Conservation (phyloP, 2,888 invertebrate species). For the Morpho helenor region DNA sequence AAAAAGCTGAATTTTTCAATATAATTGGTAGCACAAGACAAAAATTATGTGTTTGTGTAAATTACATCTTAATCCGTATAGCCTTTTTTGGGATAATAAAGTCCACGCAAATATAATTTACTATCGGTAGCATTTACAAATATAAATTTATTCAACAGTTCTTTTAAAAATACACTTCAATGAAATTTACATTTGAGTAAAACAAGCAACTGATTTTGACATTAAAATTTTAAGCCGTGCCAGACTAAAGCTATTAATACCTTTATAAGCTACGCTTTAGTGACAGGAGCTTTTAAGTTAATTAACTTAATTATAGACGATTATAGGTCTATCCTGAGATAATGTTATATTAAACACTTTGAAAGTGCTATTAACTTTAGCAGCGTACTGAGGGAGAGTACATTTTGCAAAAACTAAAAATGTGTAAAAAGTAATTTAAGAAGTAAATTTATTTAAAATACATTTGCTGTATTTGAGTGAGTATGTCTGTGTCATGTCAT, state of each 20-base stretch:
- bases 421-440: neutral
- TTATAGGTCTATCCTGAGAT: constrained; percentile 3
- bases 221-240: constrained; percentile 7
- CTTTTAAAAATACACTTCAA: neutral
- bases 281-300: constrained; percentile 42
- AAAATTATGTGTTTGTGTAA: too few relatives aligned
- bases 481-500: too few relatives aligned
- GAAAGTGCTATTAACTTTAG: constrained; percentile 20
- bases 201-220: neutral
- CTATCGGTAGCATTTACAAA: neutral
- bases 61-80: too few relatives aligned
- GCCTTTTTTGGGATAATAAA: too few relatives aligned
- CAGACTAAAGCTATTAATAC: constrained; percentile 7
- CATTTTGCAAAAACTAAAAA: too few relatives aligned
- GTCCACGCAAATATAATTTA: too few relatives aligned
- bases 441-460: too few relatives aligned
- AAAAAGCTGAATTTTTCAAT: too few relatives aligned
- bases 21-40: too few relatives aligned
- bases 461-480: too few relatives aligned
- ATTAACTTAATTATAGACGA: constrained; percentile 41
- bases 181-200: neutral
- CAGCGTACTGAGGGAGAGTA: too few relatives aligned
- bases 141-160: neutral
- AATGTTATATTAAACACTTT: constrained; percentile 12
- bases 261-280: constrained; percentile 9